Base-by-base conservation (phyloP, 2,888 invertebrate genomes). In the Lepidocyrtinus sp. region DNA sequence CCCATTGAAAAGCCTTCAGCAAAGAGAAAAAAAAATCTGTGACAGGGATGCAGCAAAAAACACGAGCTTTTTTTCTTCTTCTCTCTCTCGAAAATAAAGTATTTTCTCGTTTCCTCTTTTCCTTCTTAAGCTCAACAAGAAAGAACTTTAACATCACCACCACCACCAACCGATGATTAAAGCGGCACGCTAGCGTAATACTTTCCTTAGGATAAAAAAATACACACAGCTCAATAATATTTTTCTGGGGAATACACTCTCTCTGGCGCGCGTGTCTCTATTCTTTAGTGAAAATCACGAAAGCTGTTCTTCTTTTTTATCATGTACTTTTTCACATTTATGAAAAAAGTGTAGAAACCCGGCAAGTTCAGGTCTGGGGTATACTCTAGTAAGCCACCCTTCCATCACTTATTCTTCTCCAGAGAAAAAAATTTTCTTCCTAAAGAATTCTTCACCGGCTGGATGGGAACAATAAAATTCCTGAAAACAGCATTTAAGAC, bases 91-190 rank as follows among this genome's bases (percentile, higher is more conserved):
- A 59, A 27, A 19, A 70, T 22, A 19, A 67, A 25, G 19, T 59
- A 25, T 17, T 70, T 70, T 22, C 17, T 62, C 25, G 26, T 59
- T 59, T 70, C 26, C 59, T 59, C 61, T 59, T 61, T 55, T 15
- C 21, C n/a, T 15, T 22, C 64, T 26, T 9, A 27, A 27, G 59
- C 46, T 25, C 15, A 19, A 19, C 25, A 55, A 45, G 9, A 64
- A 12, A 64, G 64, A 36, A 36, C 36, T 36, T 36, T 36, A 36
- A 36, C 36, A 36, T 36, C 12, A 36, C 36, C 36, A 36, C 36
- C 36, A 26, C 15, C 22, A 62, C 12, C 24, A 62, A 24, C 62
- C 22, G 59, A 69, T 69, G 69, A 69, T 69, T 69, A 69, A 69
- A 69, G 55, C 61, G 24, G 19, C 26, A 25, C 59, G 15, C 22